A percentile compares a stretch with the other conserved stretches of the same genome.
Conservation (phyloP, 2,113 vertebrate species). For the Origma solitaria region DNA sequence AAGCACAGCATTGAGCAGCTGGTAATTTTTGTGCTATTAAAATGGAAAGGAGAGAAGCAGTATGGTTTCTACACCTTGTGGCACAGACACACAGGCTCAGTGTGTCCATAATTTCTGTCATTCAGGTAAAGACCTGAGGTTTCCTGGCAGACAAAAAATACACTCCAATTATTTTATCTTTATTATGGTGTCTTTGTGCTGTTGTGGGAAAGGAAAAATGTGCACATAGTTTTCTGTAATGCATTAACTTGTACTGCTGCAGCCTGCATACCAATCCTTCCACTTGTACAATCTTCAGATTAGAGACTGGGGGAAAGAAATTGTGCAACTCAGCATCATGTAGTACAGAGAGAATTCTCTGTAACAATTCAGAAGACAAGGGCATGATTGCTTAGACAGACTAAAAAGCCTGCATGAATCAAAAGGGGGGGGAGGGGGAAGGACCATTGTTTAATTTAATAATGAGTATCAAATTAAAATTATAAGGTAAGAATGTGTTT, state of each 20-base stretch:
- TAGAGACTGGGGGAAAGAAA: not conserved
- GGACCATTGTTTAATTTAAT: not conserved
- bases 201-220: not conserved
- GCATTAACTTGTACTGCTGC: not conserved
- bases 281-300: not conserved
- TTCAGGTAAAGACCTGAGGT: not conserved
- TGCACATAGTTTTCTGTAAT: not conserved
- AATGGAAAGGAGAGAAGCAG: not conserved
- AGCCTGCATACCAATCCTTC: not conserved
- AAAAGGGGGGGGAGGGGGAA: accelerated
- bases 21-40: not conserved
- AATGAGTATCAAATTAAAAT: not conserved
- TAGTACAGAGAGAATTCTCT: not conserved
- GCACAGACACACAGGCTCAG: not conserved
- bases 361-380: not conserved
- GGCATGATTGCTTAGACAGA: not conserved
- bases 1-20: not conserved
- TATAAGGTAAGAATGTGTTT: not conserved
- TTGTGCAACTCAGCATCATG: not conserved
- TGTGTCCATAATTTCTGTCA: not conserved
- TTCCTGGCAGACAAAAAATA: not conserved
- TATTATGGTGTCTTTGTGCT: not conserved
- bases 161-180: not conserved
- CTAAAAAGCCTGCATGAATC: not conserved
- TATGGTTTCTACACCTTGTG: not conserved